phyloP scores from a whole-genome alignment of 2,888 invertebrate genomes.

The Nemurella pictetii region DNA sequence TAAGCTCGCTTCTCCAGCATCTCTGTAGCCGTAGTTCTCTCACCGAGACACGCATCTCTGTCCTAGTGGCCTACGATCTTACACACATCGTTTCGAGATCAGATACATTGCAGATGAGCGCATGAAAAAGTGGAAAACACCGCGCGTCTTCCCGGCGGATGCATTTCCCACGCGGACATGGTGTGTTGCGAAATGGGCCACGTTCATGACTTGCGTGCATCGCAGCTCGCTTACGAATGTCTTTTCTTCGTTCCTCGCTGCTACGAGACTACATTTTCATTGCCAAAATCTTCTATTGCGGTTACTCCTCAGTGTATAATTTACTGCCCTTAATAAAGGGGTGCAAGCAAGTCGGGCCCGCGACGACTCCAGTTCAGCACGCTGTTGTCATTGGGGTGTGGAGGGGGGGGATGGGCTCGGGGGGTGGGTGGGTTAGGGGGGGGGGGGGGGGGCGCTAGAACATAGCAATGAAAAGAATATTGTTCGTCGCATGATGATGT shows the following conservation, averaged over 20 bases:
- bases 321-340: slow-evolving; percentile 11
- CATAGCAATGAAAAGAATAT: not conserved
- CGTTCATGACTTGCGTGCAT: too few relatives aligned
- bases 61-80: too few relatives aligned
- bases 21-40: not conserved
- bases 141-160: too few relatives aligned
- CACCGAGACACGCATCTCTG: too few relatives aligned
- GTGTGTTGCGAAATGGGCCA: too few relatives aligned
- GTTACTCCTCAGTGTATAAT: slow-evolving; percentile 3
- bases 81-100: too few relatives aligned
- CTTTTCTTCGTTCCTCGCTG: not conserved
- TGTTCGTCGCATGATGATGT: not conserved
- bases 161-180: too few relatives aligned
- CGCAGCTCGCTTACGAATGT: too few relatives aligned
- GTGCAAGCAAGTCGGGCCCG: not conserved
- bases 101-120: too few relatives aligned
- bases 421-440: not conserved
- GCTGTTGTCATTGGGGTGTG: not conserved
- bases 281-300: slow-evolving; percentile 10
- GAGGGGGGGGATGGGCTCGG: not conserved
- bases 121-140: too few relatives aligned
- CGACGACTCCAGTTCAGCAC: too few relatives aligned
- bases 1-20: not conserved
- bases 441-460: not conserved
- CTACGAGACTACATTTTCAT: not conserved